A percentile compares a stretch with the other conserved stretches of the same genome.
Evolutionary conservation across 2,113 vertebrate genomes (phyloP).

Genomic region (Oxyruncus cristatus): DNA sequence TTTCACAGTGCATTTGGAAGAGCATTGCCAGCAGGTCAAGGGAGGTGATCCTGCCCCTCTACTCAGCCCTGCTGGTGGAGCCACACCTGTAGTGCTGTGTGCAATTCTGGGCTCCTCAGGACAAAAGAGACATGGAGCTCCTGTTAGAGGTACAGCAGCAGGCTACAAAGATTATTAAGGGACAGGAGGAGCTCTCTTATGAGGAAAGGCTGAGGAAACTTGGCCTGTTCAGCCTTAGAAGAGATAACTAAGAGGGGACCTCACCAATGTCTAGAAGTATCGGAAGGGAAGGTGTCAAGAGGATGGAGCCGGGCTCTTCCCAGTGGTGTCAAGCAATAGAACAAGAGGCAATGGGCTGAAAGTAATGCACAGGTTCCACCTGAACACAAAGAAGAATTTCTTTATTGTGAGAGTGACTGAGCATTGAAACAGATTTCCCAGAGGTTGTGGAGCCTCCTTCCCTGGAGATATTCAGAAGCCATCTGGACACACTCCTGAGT

Average conservation of each 20-base stretch:
- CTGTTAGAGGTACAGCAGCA: too few species aligned
- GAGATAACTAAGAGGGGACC: too few species aligned
- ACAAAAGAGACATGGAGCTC: not conserved
- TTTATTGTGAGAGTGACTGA: not conserved
- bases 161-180: rapidly evolving
- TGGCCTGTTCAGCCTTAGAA: too few species aligned
- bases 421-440: not conserved
- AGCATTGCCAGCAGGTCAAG: not conserved
- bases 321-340: rapidly evolving
- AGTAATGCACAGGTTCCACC: not conserved
- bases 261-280: rapidly evolving
- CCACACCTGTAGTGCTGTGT: not conserved
- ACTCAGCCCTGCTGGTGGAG: not conserved
- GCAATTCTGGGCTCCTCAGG: not conserved
- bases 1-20: not conserved
- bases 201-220: too few species aligned
- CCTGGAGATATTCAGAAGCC: not conserved
- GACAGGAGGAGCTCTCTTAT: not conserved
- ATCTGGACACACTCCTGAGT: not conserved
- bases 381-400: not conserved
- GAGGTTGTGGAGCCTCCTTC: not conserved
- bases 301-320: too few species aligned
- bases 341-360: rapidly evolving
- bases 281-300: not conserved
- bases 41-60: not conserved